Base-by-base conservation (phyloP, 1,140 invertebrate genomes). In the Anastatus disparis region DNA sequence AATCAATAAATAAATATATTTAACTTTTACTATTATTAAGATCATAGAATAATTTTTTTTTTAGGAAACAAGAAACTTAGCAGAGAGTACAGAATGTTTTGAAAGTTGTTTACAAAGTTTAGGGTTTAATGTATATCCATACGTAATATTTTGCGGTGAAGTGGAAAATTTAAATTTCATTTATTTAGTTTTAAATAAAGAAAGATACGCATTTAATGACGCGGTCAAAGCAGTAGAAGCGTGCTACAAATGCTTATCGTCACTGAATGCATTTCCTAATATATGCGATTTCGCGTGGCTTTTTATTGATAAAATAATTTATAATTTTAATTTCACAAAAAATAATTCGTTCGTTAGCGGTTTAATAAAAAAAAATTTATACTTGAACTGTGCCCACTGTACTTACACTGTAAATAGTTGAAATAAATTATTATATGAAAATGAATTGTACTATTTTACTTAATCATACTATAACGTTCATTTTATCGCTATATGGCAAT, bases 251-350 rank as follows among this genome's bases (percentile, higher is more conserved):
- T 71, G 59, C 46, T 42, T 67, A 12, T 52, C 13, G 56, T 63
- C 63, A 42, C 58, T 74, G 26, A 27, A 58, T n/a, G 15, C 17
- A 3, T 62, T 40, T 38, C 70, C 73, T 9, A 48, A 15, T 31
- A 26, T 72, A 6, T 69, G 64, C 26, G 73, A 74, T 42, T 63
- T 35, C 17, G 46, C 62, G n/a, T 74, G 66, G 73, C n/a, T 12
- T 12, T 71, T 71, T 26, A 55, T 71, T 42, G 26, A 72, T 29
- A 61, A 72, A 42, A 8, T 31, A 0, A 40, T 74, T 20, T 72
- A 70, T 67, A 8, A 38, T 0, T 55, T 71, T 35, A 27, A 15
- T 52, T 35, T 22, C 27, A 61, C 8, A 20, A 70, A 74, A 35
- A 10, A 6, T 6, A 35, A 35, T 35, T 4, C 31, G 10, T 35